Base-by-base conservation (phyloP, 2,797 vertebrate genomes). In the Alauda arvensis region DNA sequence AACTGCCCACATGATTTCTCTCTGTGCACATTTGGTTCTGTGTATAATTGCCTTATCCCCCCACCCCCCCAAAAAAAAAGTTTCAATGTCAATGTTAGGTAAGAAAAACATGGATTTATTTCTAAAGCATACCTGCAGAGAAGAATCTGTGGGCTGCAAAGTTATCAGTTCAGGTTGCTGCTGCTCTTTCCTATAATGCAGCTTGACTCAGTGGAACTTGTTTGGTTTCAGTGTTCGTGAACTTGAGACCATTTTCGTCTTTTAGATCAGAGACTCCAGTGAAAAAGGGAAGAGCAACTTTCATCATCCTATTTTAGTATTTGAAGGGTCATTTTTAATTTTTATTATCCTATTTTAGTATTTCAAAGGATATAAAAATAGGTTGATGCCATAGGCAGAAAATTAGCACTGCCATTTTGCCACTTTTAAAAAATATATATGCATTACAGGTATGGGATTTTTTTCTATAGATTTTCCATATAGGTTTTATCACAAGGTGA, bases 321-420 rank as follows among this genome's bases (percentile, higher is more conserved):
- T 52, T 80, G 85, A 92, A 91, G 46, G 53, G 28, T 72, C 3
- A 76, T 89, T 89, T 89, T 90, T 53, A 88, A 82, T 85, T 90
- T 87, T 90, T 88, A 83, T 72, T 67, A 80, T 29, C 51, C n/a
- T 52, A 81, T 89, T 90, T 85, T 78, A 81, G 63, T 77, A 59
- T 69, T 83, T 78, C 63, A 91, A 92, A 17, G 8, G 2, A 16
- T 60, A 39, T 88, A 93, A 92, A 87, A 90, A 68, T 51, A 77
- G 55, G 37, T 29, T 80, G 69, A 62, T 83, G 59, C 37, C 55
- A 61, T n/a, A 18, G 61, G 31, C 61, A 88, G 23, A 65, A 62
- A 77, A 77, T 87, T 31, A 80, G 59, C 33, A 39, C n/a, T 62
- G 31, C 6, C 29, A 59, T 88, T 82, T 68, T 55, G 3, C 9